phyloP scores from a whole-genome alignment of 2,797 vertebrate species.

The Leptatherina wallacei region DNA sequence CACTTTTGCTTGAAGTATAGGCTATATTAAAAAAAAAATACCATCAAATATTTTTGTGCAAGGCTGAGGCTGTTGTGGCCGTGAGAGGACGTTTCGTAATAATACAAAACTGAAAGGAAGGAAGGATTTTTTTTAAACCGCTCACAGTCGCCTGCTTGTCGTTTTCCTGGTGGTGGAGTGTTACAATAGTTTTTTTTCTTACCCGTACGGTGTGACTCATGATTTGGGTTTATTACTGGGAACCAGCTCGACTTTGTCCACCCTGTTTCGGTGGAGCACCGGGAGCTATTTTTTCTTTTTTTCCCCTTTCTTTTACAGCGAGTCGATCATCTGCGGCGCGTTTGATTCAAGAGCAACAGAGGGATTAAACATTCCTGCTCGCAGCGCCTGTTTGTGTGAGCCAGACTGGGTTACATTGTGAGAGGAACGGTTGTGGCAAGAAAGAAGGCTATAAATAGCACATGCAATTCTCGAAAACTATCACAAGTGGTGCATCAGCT shows the following conservation, averaged over 20 bases:
- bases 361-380: conserved; percentile 79
- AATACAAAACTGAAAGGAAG: conserved; percentile 83
- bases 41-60: conserved; percentile 33
- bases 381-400: conserved; percentile 60
- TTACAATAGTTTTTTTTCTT: conserved; percentile 63
- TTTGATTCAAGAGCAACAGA: conserved; percentile 76
- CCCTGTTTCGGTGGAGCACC: conserved; percentile 60
- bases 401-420: conserved; percentile 71
- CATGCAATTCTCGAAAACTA: conserved; percentile 84
- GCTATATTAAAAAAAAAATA: conserved; percentile 3
- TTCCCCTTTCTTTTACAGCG: conserved; percentile 19
- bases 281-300: background rate
- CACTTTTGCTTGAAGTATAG: conserved; percentile 55
- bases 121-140: conserved; percentile 77
- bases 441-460: conserved; percentile 86
- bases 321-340: conserved; percentile 59
- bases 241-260: conserved; percentile 63
- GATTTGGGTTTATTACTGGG: conserved; percentile 44
- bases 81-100: conserved; percentile 82
- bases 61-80: conserved; percentile 49
- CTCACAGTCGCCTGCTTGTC: conserved; percentile 69
- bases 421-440: conserved; percentile 77
- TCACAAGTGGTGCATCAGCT: conserved; percentile 84
- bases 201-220: conserved; percentile 61
- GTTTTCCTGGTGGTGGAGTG: conserved; percentile 76